Evolutionary conservation across 2,888 invertebrate species (phyloP), one percentile per base, ranked within the genome.

Genomic region (Tanaodytes sp.): DNA sequence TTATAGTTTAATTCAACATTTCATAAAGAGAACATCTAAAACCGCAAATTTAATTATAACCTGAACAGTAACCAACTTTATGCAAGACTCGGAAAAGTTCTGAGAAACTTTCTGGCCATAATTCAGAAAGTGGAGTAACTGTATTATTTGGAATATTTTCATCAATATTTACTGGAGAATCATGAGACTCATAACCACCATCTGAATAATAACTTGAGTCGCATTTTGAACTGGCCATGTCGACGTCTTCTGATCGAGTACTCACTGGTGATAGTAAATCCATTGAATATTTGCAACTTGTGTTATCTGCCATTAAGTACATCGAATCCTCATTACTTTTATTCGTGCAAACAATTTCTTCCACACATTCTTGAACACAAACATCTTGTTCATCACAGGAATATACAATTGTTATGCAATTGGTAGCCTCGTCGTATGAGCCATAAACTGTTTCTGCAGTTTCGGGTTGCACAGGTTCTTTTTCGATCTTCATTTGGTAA

Each of bases 81-180:
- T 54, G 90, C 88, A 79, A 93, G 86, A 69, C 89, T 89, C 31
- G 93, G 93, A 85, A 94, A 75, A 94, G 85, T 85, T 93, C 93
- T 68, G 91, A 90, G 77, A 93, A 90, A 76, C 91, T 91, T 79
- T 90, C 90, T 79, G 91, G 91, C 92, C 92, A 93, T 78, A 91
- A 87, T 80, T 92, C 91, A 2, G 84, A 81, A 79, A 91, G 86
- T 70, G 87, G 81, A 5, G 57, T 72, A 3, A 46, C 12, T 23
- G 23, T 33, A 14, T 18, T 49, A 19, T 40, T 68, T 0, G 61
- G 69, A 15, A 59, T 45, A 12, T 42, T 23, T 2, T 66, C 45
- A 19, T 80, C 76, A 0, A 72, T 27, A 11, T 49, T 19, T 11
- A 49, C 63, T 1, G 91, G 90, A 0, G 91, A 91, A 68, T 87